Base-by-base conservation (phyloP, 2,797 vertebrate species). In the Falco berigora region DNA sequence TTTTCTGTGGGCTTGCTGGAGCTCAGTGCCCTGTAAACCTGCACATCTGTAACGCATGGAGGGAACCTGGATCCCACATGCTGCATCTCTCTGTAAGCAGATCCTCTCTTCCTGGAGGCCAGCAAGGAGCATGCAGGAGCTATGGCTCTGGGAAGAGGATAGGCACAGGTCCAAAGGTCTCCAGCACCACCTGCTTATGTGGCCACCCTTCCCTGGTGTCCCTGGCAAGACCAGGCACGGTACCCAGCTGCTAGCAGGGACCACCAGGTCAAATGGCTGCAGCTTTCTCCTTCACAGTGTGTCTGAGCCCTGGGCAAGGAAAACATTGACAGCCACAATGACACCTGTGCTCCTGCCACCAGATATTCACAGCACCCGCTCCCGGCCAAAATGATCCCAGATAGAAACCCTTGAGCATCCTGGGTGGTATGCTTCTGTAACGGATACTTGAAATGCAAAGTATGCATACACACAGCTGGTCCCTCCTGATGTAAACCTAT, bases 41-140 rank as follows among this genome's bases (percentile, higher is more conserved):
- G 56, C 56, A 80, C 78, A 88, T 87, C 86, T 86, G 78, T 36
- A 92, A 56, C 0, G 2, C 64, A 34, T 28, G 53, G 71, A 63
- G n/a, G 44, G 50, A 87, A 80, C 34, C 75, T 92, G 81, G 53
- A 46, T 77, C 42, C 78, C 92, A 88, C 38, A 80, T 93, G 63
- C 28, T 56, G 25, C 44, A 25, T 38, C 20, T 71, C 13, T 63
- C 50, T 71, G 14, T 52, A 88, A 76, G 32, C 3, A 11, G 22
- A 63, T 84, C 25, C 10, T 59, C 14, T 72, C 44, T 68, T 78
- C 47, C 69, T 53, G 32, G 58, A 64, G 76, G 38, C 30, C 64
- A 67, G 46, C 22, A 64, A 77, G 38, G 38, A 76, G 27, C 17
- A 50, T 12, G 50, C 32, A 22, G 68, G 66, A 78, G 8, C 38